These are phyloP conservation scores for Bombus fervidus DNA, from an alignment of 1,140 invertebrate genomes.

Conservation along the genomic window DNA sequence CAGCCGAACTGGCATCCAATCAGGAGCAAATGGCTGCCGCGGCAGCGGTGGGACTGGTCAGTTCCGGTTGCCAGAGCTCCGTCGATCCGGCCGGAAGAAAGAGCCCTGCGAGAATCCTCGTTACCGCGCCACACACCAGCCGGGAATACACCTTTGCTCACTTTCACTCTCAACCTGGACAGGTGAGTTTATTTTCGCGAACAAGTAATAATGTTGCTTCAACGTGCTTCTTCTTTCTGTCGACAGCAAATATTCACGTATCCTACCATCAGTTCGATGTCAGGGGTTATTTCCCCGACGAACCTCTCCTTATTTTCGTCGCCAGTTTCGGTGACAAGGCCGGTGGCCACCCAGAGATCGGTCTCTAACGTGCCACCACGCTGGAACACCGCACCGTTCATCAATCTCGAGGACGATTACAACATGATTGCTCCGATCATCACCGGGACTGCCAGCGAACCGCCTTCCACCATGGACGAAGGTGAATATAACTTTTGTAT, in stretches of 20 bases:
- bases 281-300: conserved; percentile 94
- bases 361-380: conserved; percentile 87
- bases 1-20: conserved; percentile 73
- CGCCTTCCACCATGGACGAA: conserved; percentile 79
- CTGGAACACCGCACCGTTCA: conserved; percentile 93
- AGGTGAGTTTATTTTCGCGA: conserved; percentile 84
- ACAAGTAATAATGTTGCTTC: no score
- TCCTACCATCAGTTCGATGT: conserved; percentile 90
- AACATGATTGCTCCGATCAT: conserved; percentile 88
- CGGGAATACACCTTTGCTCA: conserved; percentile 93
- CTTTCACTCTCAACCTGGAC: conserved; percentile 94
- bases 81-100: conserved; percentile 80
- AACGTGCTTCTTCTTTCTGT: neutral
- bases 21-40: conserved; percentile 79
- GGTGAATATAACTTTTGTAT: conserved; percentile 63
- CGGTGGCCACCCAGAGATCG: conserved; percentile 83
- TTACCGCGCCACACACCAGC: conserved; percentile 82
- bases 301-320: conserved; percentile 94
- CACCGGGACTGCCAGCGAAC: conserved; percentile 79
- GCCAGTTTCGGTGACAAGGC: conserved; percentile 88
- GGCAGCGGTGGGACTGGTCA: conserved; percentile 78
- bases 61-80: conserved; percentile 81
- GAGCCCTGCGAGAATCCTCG: conserved; percentile 80
- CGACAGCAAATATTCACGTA: conserved; percentile 93
- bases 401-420: conserved; percentile 96